A percentile compares a stretch with the other conserved stretches of the same genome.
Conservation (phyloP, 2,888 invertebrate genomes). For the Dioctria linearis region DNA sequence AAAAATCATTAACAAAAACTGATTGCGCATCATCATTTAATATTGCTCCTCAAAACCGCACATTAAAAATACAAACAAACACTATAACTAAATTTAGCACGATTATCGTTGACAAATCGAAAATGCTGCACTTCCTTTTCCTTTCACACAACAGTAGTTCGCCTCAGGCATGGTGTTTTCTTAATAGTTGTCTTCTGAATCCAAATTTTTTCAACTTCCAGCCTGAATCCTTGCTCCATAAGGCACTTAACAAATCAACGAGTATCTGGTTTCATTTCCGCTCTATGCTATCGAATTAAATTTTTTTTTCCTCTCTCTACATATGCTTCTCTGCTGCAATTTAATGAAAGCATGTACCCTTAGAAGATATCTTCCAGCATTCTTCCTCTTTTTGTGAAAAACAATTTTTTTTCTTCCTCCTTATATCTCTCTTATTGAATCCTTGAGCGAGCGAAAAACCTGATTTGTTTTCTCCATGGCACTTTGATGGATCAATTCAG, state of each 20-base stretch:
- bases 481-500: constrained; percentile 42
- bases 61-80: too few species aligned
- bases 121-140: constrained; percentile 6
- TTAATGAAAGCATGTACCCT: constrained; percentile 32
- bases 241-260: constrained; percentile 52
- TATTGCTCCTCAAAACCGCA: too few species aligned
- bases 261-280: constrained; percentile 61
- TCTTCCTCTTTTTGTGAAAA: constrained; percentile 48
- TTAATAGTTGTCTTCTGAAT: constrained; percentile 5
- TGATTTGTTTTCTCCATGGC: constrained; percentile 15
- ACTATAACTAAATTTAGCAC: too few species aligned
- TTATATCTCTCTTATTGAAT: background rate
- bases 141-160: background rate
- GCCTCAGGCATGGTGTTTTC: background rate
- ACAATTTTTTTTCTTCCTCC: constrained; percentile 28
- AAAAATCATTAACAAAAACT: too few species aligned
- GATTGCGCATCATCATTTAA: too few species aligned
- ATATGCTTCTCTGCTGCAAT: constrained; percentile 17
- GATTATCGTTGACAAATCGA: background rate
- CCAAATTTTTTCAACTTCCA: constrained; percentile 2
- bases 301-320: constrained; percentile 24
- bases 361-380: constrained; percentile 38
- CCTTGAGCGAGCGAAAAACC: constrained; percentile 35
- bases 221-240: constrained; percentile 26
- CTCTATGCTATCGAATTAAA: constrained; percentile 47